Evolutionary conservation across 2,113 vertebrate genomes (phyloP).

Genomic region (Anarhynchus alexandrinus): DNA sequence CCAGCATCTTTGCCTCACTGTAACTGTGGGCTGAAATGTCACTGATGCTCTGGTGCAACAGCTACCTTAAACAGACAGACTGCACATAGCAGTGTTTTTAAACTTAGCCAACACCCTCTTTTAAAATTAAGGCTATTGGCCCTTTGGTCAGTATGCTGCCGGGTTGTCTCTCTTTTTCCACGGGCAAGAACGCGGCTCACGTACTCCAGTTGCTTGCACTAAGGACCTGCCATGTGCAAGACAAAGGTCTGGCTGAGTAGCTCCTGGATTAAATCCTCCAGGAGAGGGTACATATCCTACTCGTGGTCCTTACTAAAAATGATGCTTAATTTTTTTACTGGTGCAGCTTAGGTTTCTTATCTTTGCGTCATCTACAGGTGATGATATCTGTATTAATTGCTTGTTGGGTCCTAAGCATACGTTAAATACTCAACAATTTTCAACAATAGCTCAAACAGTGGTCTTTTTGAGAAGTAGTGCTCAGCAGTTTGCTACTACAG

Average conservation of each 20-base stretch:
- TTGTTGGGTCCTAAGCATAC: neutral
- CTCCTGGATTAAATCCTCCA: neutral
- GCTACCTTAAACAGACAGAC: neutral
- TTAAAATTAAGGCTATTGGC: neutral
- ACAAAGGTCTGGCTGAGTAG: neutral
- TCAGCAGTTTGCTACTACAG: neutral
- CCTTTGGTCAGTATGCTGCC: neutral
- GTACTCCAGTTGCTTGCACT: neutral
- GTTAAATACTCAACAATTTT: neutral
- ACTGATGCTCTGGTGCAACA: neutral
- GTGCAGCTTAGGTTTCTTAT: neutral
- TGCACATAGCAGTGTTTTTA: neutral
- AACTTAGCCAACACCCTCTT: neutral
- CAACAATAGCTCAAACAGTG: neutral
- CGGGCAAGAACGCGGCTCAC: neutral
- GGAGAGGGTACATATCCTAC: neutral
- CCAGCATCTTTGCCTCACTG: neutral
- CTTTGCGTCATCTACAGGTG: neutral
- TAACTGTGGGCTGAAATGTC: neutral
- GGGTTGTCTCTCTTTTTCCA: neutral
- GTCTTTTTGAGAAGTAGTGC: neutral
- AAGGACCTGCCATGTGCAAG: neutral
- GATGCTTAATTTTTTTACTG: neutral
- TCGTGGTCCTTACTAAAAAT: neutral
- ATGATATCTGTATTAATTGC: neutral